Base-by-base conservation (phyloP, 92 coral and sea anemone genomes). In the Actinostola sp. region DNA sequence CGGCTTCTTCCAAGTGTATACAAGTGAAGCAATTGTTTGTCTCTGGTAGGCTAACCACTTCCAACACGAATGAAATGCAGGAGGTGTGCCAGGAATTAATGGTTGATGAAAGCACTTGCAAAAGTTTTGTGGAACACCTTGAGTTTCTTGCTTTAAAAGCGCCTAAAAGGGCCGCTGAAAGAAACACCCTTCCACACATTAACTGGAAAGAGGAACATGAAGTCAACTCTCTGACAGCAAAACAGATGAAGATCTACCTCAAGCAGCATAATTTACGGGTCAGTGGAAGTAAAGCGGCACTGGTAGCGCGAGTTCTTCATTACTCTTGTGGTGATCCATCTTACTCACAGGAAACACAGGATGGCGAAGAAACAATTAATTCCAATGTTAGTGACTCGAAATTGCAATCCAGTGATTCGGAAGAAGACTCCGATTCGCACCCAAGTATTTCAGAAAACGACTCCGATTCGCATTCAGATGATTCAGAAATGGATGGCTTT, bases 181-280 rank as follows among this genome's bases (percentile, higher is more conserved):
- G 75, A 55, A 81, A 57, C 34, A 44, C 45, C 39, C 80, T 72
- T 38, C 86, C 61, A 43, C 61, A 54, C 62, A 72, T 63, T n/a
- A 31, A 72, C 75, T 64, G 80, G 80, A 72, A 62, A 42, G 69
- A 81, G 8, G 75, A 81, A 67, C 19, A 20, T 24, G 55, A 72
- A 72, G 61, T 65, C 69, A 30, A 31, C 16, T 13, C 61, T 27
- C 60, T 80, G 50, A 72, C 75, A 26, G 65, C 39, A 32, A 59
- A 32, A 59, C 65, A 59, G 42, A 29, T 59, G 36, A 30, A 59
- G 42, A 59, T 6, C 36, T 59, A 59, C 41, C 23, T 59, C 65
- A 59, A 59, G 21, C 38, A 58, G 64, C 19, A 59, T 32, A 59
- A 59, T 59, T 32, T 59, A 59, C 41, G 28, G 19, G 65, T 29